Evolutionary conservation across 1,140 invertebrate species (phyloP), one percentile per base, ranked within the genome.

Genomic region (Acromyrmex charruanus): DNA sequence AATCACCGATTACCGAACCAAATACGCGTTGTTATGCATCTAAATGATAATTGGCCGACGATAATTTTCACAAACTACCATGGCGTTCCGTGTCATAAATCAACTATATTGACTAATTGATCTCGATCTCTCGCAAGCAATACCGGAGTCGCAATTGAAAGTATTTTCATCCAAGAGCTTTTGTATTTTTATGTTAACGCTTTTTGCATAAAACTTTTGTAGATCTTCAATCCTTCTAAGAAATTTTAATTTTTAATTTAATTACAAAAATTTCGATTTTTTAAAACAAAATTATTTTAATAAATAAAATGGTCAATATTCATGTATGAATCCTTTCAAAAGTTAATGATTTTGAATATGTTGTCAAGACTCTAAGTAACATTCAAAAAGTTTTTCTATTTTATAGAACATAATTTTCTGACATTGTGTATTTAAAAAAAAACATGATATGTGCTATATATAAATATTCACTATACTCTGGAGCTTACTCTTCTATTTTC

Each of bases 31-130:
- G 44, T 55, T 58, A 58, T 6, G 39, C 18, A 81, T 88, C 69
- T 71, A 82, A 65, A 75, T 88, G 77, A 77, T 87, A 80, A 87
- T 88, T 81, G 53, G 58, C 61, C 12, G 28, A 51, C 53, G 69
- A 88, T 88, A 75, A 86, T 87, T 88, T 82, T 81, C 58, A 85
- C 49, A 65, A 71, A 58, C 44, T 63, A 71, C 28, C 35, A 4
- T 35, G 18, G 9, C 4, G 25, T 61, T 25, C 28, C n/a, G 7
- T 31, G 0, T 55, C 9, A n/a, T 58, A 58, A 86, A 65, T 87
- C 71, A 80, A 71, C 35, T 16, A 5, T 68, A 21, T 44, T 59
- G 39, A 74, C 35, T 58, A 84, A 84, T 84, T 55, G 25, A 84
- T 84, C 39, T 49, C 14, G 58, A 39, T 44, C 63, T 69, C n/a